Conservation (phyloP, 2,888 invertebrate genomes). For the Melangyna quadrimaculata region DNA sequence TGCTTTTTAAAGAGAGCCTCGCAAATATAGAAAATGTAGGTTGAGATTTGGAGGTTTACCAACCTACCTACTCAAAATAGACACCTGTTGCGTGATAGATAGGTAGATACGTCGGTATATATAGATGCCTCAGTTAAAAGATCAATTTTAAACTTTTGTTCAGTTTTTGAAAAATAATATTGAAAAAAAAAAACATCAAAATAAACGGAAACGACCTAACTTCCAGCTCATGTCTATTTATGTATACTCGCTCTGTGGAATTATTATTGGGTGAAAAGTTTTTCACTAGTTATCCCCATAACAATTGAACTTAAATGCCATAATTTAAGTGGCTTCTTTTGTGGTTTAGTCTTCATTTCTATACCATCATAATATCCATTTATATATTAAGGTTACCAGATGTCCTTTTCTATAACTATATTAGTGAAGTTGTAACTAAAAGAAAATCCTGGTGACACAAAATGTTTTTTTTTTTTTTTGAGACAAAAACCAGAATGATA, state of each 20-base stretch:
- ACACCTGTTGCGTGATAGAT: constrained; percentile 61
- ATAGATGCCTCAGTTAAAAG: constrained; percentile 51
- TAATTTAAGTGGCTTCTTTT: constrained; percentile 39
- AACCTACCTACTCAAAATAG: background rate
- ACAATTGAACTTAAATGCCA: constrained; percentile 58
- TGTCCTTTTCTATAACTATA: background rate
- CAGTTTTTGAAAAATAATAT: constrained; percentile 32
- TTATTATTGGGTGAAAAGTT: constrained; percentile 62
- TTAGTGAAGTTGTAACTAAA: background rate
- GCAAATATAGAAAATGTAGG: constrained; percentile 3
- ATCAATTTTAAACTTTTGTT: constrained; percentile 65
- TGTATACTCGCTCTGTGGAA: constrained; percentile 8
- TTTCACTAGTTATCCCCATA: constrained; percentile 47
- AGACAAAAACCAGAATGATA: too few relatives aligned
- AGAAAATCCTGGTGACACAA: too few relatives aligned
- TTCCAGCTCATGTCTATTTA: background rate
- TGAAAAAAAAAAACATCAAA: background rate
- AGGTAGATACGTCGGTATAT: background rate
- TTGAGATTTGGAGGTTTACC: background rate
- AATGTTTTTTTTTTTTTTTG: too few relatives aligned
- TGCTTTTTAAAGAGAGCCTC: background rate
- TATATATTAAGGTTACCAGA: background rate
- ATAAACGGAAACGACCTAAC: constrained; percentile 12
- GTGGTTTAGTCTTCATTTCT: constrained; percentile 7
- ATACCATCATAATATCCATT: background rate